Conservation (phyloP, 2,888 invertebrate species). For the Bugulina stolonifera region DNA sequence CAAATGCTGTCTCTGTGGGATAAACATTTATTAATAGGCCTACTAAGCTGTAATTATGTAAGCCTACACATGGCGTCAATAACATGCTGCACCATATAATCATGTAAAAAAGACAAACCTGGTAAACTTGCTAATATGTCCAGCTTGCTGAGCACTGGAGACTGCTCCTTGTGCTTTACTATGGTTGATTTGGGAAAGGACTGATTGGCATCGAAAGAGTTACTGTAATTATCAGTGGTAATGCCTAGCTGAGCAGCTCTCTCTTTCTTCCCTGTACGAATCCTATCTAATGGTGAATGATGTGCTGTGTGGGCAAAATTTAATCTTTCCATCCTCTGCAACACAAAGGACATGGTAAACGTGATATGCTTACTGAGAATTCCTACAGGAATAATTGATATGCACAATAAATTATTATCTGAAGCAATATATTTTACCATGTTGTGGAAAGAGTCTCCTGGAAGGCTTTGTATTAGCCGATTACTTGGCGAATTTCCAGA, state of each 20-base stretch:
- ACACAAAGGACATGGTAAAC: too few species aligned
- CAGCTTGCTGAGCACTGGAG: neutral
- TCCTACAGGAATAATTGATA: too few species aligned
- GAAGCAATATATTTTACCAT: too few species aligned
- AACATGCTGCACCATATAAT: too few species aligned
- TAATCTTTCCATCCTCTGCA: neutral
- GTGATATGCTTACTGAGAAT: too few species aligned
- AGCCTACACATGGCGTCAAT: too few species aligned
- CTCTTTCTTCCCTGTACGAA: slow-evolving; percentile 40
- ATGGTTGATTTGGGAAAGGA: slow-evolving; percentile 57
- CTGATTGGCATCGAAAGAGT: slow-evolving; percentile 62
- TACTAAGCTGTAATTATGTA: too few species aligned
- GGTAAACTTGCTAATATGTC: too few species aligned
- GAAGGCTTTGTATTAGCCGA: slow-evolving; percentile 9
- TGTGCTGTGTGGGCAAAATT: slow-evolving; percentile 32
- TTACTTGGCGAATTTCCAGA: neutral
- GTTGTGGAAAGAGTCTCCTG: neutral
- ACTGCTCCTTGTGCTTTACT: neutral
- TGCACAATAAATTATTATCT: too few species aligned
- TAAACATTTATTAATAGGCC: too few species aligned
- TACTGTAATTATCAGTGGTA: slow-evolving; percentile 32
- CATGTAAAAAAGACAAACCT: too few species aligned
- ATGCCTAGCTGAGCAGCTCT: slow-evolving; percentile 42
- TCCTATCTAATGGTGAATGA: slow-evolving; percentile 47
- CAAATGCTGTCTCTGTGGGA: too few species aligned